Conservation (phyloP, 2,113 vertebrate species). For the Lamprologus callipterus region DNA sequence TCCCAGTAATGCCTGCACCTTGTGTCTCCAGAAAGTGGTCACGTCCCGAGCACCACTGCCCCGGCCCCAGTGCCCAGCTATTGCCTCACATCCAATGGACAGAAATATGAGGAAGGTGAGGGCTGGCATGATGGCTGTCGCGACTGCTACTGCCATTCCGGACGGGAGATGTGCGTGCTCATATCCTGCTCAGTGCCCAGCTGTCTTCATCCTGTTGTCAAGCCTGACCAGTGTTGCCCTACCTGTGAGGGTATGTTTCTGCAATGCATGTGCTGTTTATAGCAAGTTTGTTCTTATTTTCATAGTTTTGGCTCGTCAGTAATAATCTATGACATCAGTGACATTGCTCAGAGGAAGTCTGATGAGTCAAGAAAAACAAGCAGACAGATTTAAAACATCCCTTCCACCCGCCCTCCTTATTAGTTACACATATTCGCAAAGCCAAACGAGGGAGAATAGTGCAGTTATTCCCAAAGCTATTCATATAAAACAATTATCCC, state of each 20-base stretch:
- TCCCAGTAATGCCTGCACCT: neutral
- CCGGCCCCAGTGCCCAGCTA: conserved; percentile 17
- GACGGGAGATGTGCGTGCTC: conserved; percentile 77
- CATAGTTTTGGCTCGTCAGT: neutral
- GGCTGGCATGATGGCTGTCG: conserved; percentile 78
- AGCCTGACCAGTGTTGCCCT: conserved; percentile 73
- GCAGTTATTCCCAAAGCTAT: neutral
- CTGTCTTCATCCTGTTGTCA: conserved; percentile 69
- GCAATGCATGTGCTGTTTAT: neutral
- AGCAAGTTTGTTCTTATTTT: neutral
- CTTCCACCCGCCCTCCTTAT: neutral
- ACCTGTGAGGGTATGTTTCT: conserved; percentile 69
- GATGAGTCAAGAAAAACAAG: neutral
- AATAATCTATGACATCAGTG: neutral
- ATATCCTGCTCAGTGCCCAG: conserved; percentile 73
- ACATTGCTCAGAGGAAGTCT: neutral
- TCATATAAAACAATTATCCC: neutral
- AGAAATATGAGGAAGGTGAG: conserved; percentile 65
- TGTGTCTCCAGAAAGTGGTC: conserved; percentile 56
- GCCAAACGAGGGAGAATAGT: neutral
- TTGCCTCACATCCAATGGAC: conserved; percentile 69
- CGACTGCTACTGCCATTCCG: conserved; percentile 74
- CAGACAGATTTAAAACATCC: neutral
- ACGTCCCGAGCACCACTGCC: conserved; percentile 29
- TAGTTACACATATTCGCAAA: neutral